phyloP scores from a whole-genome alignment of 2,797 vertebrate genomes.

The Anisognathus igniventris region DNA sequence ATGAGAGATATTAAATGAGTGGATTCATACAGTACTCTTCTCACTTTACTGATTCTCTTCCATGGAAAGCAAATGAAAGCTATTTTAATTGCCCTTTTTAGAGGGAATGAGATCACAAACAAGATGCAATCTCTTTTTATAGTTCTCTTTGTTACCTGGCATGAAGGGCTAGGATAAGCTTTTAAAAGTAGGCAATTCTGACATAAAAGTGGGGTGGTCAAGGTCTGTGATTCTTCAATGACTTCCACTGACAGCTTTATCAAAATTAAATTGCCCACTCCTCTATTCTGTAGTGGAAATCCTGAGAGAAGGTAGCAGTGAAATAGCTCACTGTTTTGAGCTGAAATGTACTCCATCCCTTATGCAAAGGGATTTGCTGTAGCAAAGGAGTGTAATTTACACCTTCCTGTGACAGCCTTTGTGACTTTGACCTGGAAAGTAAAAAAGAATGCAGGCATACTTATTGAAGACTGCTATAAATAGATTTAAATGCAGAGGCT shows the following conservation, averaged over 20 bases:
- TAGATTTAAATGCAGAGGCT: conserved; percentile 30
- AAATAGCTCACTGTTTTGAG: conserved; percentile 12
- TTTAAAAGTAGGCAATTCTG: conserved; percentile 24
- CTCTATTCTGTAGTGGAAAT: neutral
- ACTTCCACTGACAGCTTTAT: conserved; percentile 20
- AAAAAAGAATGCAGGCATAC: conserved; percentile 2
- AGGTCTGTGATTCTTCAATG: conserved; percentile 31
- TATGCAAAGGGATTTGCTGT: conserved; percentile 4
- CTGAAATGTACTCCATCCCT: conserved; percentile 7
- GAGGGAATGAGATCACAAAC: neutral
- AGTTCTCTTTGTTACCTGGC: neutral
- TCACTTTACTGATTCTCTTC: neutral
- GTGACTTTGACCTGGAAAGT: conserved; percentile 14
- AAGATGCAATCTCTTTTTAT: conserved; percentile 18
- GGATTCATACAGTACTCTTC: neutral
- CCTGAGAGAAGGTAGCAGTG: neutral
- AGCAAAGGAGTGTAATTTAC: conserved; percentile 24
- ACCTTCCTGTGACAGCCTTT: neutral
- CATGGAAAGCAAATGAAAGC: neutral
- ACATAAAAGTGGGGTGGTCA: conserved; percentile 4
- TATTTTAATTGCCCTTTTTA: conserved; percentile 29
- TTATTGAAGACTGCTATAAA: conserved; percentile 26
- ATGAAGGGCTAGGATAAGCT: neutral
- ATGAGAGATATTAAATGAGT: neutral
- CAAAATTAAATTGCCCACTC: conserved; percentile 32